phyloP scores from a whole-genome alignment of 2,888 invertebrate species.

The Fabriciana adippe region DNA sequence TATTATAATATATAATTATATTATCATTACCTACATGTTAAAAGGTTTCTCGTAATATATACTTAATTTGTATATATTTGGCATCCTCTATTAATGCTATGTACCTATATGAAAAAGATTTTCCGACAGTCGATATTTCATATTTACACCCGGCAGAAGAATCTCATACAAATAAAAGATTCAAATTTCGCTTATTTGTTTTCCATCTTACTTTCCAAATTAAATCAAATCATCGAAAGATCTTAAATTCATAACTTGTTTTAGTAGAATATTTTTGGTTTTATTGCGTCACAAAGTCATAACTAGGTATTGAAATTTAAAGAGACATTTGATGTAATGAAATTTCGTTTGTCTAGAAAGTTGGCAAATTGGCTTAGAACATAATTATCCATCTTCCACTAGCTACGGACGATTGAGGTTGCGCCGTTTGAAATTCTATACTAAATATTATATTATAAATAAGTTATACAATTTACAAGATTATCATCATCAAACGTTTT shows the following conservation, averaged over 20 bases:
- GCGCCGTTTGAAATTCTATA: slow-evolving; percentile 14
- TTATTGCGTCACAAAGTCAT: slow-evolving; percentile 8
- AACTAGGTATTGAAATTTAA: slow-evolving; percentile 15
- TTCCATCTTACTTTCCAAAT: slow-evolving; percentile 6
- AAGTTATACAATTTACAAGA: slow-evolving; percentile 16
- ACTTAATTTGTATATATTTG: no score
- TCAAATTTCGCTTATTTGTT: not conserved
- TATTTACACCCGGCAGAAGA: no score
- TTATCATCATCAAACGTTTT: slow-evolving; percentile 18
- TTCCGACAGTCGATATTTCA: no score
- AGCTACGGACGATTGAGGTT: slow-evolving; percentile 27
- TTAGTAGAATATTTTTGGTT: slow-evolving; percentile 11
- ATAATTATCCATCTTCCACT: slow-evolving; percentile 27
- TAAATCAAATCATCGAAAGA: slow-evolving; percentile 7
- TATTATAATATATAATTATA: no score
- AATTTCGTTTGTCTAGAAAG: slow-evolving; percentile 36
- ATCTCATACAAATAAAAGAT: no score
- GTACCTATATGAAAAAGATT: no score
- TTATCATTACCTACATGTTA: no score
- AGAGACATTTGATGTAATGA: slow-evolving; percentile 26
- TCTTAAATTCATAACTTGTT: slow-evolving; percentile 12
- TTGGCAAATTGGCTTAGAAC: slow-evolving; percentile 29
- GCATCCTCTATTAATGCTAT: no score
- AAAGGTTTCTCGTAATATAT: no score
- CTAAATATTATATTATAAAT: slow-evolving; percentile 10